Evolutionary conservation across 37 sponge, comb jelly and placozoan species (phyloP).

Genomic region (Dysidea cf. avara): DNA sequence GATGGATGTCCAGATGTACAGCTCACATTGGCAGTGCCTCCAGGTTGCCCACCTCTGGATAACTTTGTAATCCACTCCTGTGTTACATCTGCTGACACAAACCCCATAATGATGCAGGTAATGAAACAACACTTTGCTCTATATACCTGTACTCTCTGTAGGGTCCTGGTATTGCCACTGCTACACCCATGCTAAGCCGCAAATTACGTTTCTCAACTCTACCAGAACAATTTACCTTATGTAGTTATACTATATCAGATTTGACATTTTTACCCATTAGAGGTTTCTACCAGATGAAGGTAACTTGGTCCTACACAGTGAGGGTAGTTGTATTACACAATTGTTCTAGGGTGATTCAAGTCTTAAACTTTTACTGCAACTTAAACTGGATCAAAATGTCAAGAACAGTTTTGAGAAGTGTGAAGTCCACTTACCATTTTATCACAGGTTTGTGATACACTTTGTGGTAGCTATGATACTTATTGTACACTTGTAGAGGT

Average conservation of each 20-base stretch:
- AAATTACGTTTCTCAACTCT: slow-evolving; percentile 86
- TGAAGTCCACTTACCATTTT: slow-evolving; percentile 85
- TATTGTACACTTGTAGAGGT: slow-evolving; percentile 42
- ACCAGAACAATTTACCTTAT: slow-evolving; percentile 63
- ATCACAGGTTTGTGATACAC: slow-evolving; percentile 72
- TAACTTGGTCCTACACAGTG: not conserved
- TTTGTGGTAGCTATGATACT: not conserved
- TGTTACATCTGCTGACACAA: slow-evolving; percentile 61
- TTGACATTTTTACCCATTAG: slow-evolving; percentile 65
- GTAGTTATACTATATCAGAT: slow-evolving; percentile 55
- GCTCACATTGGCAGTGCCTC: slow-evolving; percentile 57
- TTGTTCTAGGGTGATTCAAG: slow-evolving; percentile 44
- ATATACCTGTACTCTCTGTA: no score
- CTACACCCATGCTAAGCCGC: slow-evolving; percentile 6
- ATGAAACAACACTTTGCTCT: no score
- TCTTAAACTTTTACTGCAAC: slow-evolving; percentile 73
- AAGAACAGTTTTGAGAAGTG: slow-evolving; percentile 87
- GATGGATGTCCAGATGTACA: slow-evolving; percentile 84
- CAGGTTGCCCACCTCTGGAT: slow-evolving; percentile 51
- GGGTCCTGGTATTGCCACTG: not conserved
- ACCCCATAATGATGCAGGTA: not conserved
- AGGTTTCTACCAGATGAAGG: slow-evolving; percentile 95
- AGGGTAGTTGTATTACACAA: not conserved
- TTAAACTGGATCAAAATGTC: slow-evolving; percentile 70
- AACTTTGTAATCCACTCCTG: slow-evolving; percentile 75